Evolutionary conservation across 2,797 vertebrate genomes (phyloP).

Genomic region (Dromococcyx pavoninus): DNA sequence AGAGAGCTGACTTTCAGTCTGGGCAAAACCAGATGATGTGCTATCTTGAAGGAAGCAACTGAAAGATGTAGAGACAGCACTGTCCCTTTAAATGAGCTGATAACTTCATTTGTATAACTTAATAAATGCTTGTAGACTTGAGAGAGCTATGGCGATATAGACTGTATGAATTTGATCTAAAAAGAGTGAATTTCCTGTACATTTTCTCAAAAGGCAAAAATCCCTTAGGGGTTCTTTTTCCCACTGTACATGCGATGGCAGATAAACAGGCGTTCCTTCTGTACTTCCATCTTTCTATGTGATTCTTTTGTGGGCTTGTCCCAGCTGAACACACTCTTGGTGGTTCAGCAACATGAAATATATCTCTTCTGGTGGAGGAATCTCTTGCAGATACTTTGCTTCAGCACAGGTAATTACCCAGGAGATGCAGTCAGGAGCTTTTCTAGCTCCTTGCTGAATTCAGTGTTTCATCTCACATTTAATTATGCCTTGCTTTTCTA

Average conservation of each 20-base stretch:
- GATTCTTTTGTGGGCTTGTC: slow-evolving; percentile 11
- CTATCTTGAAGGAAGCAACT: not conserved
- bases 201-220: slow-evolving; percentile 8
- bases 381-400: not conserved
- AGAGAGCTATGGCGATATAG: not conserved
- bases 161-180: not conserved
- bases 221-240: not conserved
- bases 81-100: not conserved
- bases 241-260: not conserved
- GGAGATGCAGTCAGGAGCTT: not conserved
- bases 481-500: slow-evolving; percentile 11
- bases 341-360: not conserved
- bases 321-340: not conserved
- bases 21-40: not conserved
- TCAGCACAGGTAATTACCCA: not conserved
- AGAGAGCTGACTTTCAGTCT: not conserved
- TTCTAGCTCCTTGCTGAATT: slow-evolving; percentile 27
- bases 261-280: slow-evolving; percentile 2
- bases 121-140: not conserved
- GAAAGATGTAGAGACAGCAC: not conserved
- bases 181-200: not conserved
- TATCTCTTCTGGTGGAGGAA: not conserved
- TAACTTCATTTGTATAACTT: not conserved
- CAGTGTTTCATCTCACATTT: not conserved
- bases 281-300: not conserved